Evolutionary conservation across 1,140 invertebrate species (phyloP).

Genomic region (Pomphorhynchus laevis): DNA sequence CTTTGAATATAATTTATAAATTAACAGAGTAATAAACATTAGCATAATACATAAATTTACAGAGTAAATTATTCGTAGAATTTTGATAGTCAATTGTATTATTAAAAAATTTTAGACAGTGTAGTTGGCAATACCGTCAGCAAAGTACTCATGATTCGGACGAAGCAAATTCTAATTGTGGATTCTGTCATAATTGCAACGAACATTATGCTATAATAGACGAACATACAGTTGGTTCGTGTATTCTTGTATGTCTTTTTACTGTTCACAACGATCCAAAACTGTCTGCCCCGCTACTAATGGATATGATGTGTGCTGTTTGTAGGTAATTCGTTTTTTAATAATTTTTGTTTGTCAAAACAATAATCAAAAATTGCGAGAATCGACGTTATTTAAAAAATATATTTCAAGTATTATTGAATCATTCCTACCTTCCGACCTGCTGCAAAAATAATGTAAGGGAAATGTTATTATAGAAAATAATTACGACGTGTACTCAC

Average conservation of each 20-base stretch:
- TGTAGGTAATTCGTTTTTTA: conserved; percentile 30
- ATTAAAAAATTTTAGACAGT: no score
- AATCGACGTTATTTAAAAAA: conserved; percentile 5
- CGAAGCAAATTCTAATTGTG: conserved; percentile 10
- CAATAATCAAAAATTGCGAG: conserved; percentile 3
- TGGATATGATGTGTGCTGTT: conserved; percentile 47
- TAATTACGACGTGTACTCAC: no score
- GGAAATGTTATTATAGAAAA: no score
- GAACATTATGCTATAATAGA: conserved; percentile 15
- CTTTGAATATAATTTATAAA: no score
- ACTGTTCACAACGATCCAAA: conserved; percentile 74
- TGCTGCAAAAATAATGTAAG: conserved; percentile 9
- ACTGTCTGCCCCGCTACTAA: conserved; percentile 52
- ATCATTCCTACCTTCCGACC: no score
- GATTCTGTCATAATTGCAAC: conserved; percentile 13
- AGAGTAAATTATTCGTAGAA: no score
- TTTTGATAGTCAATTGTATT: no score
- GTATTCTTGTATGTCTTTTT: conserved; percentile 52
- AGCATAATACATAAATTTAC: no score
- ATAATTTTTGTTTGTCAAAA: conserved; percentile 3
- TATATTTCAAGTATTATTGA: no score
- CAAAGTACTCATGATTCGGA: no score
- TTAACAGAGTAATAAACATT: no score
- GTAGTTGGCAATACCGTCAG: no score
- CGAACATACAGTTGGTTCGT: conserved; percentile 70